Evolutionary conservation across 2,797 vertebrate species (phyloP), one percentile per base, ranked within the genome.

Genomic region (Borostomias antarcticus): DNA sequence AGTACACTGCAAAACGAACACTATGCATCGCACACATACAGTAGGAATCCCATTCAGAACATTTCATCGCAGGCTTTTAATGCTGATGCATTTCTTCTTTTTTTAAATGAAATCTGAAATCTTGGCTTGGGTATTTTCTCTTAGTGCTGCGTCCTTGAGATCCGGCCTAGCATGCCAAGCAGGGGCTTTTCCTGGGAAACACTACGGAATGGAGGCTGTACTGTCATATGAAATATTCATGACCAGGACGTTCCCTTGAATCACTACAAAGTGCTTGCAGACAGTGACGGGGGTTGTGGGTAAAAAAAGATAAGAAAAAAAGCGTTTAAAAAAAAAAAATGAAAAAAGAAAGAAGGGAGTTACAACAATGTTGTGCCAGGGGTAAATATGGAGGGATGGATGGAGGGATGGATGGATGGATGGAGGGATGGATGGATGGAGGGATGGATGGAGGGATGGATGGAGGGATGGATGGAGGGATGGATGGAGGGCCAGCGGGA

Each of bases 161-260:
- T 83, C 62, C 61, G 54, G 52, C 77, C 72, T 67, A 83, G 82
- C 57, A 40, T 78, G 75, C 57, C 66, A 60, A 56, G 2, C 37
- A 59, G 66, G 67, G 56, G 40, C 58, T 37, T 62, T 61, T 19
- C 64, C 82, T 29, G 68, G 59, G 70, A 77, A 68, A 52, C 56
- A 66, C 33, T 58, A 66, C 66, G 59, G 68, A 67, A 74, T 71
- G 64, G 72, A 66, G 73, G 71, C 75, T 75, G 76, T 73, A 77
- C 77, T 81, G 77, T 75, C 54, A 78, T 74, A 86, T 90, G 69
- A 90, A 91, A 89, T 88, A 91, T 90, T 91, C 79, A 91, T 88
- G 69, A 54, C 35, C 9, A 40, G 59, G 68, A 79, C 77, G 77
- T 88, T 83, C 71, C 48, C 66, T 79, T 81, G 76, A 83, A 83